These are phyloP conservation scores for Timema cristinae DNA, from an alignment of 2,888 invertebrate species.

Conservation along the genomic window DNA sequence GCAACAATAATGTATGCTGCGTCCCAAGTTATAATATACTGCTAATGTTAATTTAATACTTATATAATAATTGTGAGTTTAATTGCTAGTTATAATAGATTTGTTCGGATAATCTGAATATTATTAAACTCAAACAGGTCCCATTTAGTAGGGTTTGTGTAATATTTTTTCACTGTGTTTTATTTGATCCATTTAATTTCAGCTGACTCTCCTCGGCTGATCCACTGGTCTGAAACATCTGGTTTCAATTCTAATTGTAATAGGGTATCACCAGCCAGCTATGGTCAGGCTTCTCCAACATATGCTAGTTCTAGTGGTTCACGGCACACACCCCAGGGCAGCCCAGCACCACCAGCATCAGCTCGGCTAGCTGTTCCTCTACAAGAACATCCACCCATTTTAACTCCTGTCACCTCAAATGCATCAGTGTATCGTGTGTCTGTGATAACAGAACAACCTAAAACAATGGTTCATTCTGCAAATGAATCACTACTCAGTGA, in stretches of 20 bases:
- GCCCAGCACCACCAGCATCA: constrained; percentile 51
- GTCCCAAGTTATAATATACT: too few relatives aligned
- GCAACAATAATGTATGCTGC: too few relatives aligned
- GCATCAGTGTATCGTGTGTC: constrained; percentile 38
- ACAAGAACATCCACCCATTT: neutral
- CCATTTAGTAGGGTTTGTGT: too few relatives aligned
- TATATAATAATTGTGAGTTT: too few relatives aligned
- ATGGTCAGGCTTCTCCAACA: constrained; percentile 52
- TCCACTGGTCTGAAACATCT: constrained; percentile 37
- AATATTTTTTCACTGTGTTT: constrained; percentile 1
- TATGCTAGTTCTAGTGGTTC: constrained; percentile 47
- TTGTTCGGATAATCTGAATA: too few relatives aligned
- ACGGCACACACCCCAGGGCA: constrained; percentile 49
- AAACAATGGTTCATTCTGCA: constrained; percentile 14
- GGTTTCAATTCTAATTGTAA: constrained; percentile 54
- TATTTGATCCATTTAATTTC: constrained; percentile 15
- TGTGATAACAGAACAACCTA: constrained; percentile 41
- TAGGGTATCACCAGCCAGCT: constrained; percentile 48
- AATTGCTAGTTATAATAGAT: too few relatives aligned
- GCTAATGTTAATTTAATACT: too few relatives aligned
- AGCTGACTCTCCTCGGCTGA: constrained; percentile 41
- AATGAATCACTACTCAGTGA: constrained; percentile 26
- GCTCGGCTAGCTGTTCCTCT: constrained; percentile 29
- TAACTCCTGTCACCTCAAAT: neutral
- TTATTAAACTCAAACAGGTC: too few relatives aligned